Evolutionary conservation across 2,113 vertebrate species (phyloP).

Genomic region (Philantomba maxwellii): DNA sequence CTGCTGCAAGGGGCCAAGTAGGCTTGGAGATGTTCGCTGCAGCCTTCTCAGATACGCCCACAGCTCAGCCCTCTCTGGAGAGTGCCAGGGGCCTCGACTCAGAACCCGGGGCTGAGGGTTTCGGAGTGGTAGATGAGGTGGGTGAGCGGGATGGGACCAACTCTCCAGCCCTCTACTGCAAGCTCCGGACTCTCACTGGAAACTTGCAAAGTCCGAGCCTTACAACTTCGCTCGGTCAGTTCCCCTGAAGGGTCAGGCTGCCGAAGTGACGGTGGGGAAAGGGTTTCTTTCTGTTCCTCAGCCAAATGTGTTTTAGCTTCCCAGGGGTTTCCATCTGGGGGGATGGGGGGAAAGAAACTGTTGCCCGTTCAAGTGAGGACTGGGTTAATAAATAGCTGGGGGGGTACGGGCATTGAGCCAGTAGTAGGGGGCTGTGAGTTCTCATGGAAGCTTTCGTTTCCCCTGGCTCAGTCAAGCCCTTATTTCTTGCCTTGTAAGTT

Average conservation of each 20-base stretch:
- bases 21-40: neutral
- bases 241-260: neutral
- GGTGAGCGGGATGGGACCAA: neutral
- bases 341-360: neutral
- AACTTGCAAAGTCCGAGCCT: conserved; percentile 45
- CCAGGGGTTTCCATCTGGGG: neutral
- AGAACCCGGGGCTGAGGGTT: neutral
- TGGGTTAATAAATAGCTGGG: neutral
- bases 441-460: conserved; percentile 21
- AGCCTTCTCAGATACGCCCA: neutral
- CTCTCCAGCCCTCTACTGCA: neutral
- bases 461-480: neutral
- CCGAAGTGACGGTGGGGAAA: neutral
- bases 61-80: neutral
- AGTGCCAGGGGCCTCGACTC: neutral
- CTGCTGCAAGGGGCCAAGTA: neutral
- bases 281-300: neutral
- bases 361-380: neutral
- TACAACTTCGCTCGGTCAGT: conserved; percentile 39
- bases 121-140: neutral
- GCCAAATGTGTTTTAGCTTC: neutral
- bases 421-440: neutral
- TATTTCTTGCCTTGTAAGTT: neutral
- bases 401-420: accelerated
- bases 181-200: neutral